Percentiles rank a stretch among this genome's conserved stretches.
Evolutionary conservation across 2,888 invertebrate species (phyloP).

Genomic region (Scaeva pyrastri): DNA sequence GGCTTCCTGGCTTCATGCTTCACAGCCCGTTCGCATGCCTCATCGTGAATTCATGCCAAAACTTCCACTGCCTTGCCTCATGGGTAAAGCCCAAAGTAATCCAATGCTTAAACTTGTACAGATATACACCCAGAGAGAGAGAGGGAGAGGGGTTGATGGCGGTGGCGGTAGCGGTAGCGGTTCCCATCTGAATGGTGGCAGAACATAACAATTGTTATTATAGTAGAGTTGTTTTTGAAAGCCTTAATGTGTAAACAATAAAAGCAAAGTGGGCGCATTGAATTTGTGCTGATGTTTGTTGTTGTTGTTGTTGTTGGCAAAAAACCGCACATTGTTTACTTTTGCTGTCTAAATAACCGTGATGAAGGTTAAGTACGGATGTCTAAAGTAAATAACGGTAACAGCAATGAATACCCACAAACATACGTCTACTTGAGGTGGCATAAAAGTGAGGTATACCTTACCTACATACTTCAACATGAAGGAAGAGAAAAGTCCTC

Average conservation of each 20-base stretch:
- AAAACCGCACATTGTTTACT: conserved; percentile 35
- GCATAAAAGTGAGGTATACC: neutral
- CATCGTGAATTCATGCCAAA: conserved; percentile 30
- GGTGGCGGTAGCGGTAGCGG: neutral
- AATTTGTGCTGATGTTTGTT: conserved; percentile 29
- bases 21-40: neutral
- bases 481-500: neutral
- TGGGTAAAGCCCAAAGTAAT: conserved; percentile 26
- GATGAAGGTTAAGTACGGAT: conserved; percentile 41
- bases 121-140: too few species aligned
- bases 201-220: conserved; percentile 40
- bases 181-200: neutral
- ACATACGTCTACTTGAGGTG: neutral
- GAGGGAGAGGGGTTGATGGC: neutral
- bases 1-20: neutral
- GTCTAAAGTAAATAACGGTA: conserved; percentile 32
- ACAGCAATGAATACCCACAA: conserved; percentile 15
- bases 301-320: too few species aligned
- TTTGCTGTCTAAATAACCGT: conserved; percentile 40
- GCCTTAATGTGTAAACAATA: conserved; percentile 44
- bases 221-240: conserved; percentile 42
- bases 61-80: conserved; percentile 41
- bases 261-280: conserved; percentile 40
- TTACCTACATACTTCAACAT: neutral
- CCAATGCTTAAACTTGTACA: conserved; percentile 18